Evolutionary conservation across 2,797 vertebrate genomes (phyloP), one percentile per base, ranked within the genome.

Genomic region (Muscicapa comitata): DNA sequence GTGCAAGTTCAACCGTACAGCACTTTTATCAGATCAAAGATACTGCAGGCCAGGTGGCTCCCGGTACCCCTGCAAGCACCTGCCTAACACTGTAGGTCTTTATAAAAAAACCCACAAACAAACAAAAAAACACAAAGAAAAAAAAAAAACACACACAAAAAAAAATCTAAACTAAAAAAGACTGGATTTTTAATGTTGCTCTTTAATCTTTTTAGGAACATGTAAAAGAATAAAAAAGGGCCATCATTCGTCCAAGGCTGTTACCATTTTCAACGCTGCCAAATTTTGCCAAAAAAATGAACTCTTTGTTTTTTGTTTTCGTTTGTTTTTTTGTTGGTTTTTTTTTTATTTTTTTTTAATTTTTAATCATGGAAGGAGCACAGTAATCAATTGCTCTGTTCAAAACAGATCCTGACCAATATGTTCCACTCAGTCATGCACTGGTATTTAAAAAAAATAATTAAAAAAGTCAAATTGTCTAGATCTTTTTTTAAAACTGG

Each of bases 231-330:
- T 88, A 71, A 48, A 88, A 95, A 97, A 97, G 95, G 97, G 97
- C 97, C 98, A 95, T 97, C 86, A 40, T 87, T 95, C 42, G 59
- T 96, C 94, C 77, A 33, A 91, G 93, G 95, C 93, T 90, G 90
- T 97, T 95, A 95, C 90, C 95, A 81, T 97, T 97, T 98, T 97
- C 97, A 95, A 96, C 65, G 98, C 98, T 98, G 98, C 98, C 98
- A 98, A 98, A 98, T 97, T 98, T 98, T 99, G 98, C 99, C 98
- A 21, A 71, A 98, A 98, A 92, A 86, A 37, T 16, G 94, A 96
- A 92, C 94, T 96, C 97, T 97, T 68, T 42, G 37, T 10, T 59
- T 70, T 83, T 58, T 51, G 24, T 33, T 77, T 76, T 29, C 0
- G 3, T 61, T 57, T 45, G 9, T 6, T 67, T 96, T 84, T 42